Evolutionary conservation across 2,888 invertebrate genomes (phyloP).

Genomic region (Ichneumoninae sp.): DNA sequence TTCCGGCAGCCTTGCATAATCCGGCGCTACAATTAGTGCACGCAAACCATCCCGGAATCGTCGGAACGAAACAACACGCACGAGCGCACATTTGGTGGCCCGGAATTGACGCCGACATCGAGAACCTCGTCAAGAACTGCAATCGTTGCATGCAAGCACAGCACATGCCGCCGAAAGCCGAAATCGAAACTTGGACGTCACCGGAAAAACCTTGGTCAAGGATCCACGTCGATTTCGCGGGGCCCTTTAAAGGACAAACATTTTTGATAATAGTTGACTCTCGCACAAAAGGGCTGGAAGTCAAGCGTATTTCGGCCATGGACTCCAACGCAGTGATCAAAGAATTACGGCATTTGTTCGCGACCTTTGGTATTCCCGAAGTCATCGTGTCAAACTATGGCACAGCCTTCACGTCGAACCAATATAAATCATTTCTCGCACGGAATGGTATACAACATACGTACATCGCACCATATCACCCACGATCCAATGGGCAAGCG

Average conservation of each 20-base stretch:
- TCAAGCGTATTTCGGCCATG: constrained; percentile 8
- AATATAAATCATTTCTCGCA: too few species aligned
- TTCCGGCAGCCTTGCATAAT: constrained; percentile 15
- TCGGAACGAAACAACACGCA: constrained; percentile 19
- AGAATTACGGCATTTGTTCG: neutral
- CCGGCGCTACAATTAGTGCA: constrained; percentile 31
- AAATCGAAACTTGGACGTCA: constrained; percentile 51
- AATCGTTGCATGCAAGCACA: constrained; percentile 2
- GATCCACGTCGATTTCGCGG: constrained; percentile 68
- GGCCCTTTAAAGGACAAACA: constrained; percentile 63
- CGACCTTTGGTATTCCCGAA: too few species aligned
- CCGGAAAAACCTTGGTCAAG: constrained; percentile 64
- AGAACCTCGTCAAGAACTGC: constrained; percentile 46
- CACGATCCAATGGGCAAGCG: neutral
- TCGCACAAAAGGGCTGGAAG: constrained; percentile 68
- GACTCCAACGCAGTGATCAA: neutral
- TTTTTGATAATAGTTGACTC: constrained; percentile 71
- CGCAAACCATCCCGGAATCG: constrained; percentile 51
- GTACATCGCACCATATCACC: neutral
- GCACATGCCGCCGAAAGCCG: constrained; percentile 44
- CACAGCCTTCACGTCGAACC: neutral
- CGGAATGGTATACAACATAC: too few species aligned
- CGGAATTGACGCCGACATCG: constrained; percentile 49
- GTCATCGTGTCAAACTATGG: neutral
- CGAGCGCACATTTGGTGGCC: constrained; percentile 46